These are phyloP conservation scores for Orthonevra nobilis DNA, from an alignment of 2,888 invertebrate species.

Conservation along the genomic window DNA sequence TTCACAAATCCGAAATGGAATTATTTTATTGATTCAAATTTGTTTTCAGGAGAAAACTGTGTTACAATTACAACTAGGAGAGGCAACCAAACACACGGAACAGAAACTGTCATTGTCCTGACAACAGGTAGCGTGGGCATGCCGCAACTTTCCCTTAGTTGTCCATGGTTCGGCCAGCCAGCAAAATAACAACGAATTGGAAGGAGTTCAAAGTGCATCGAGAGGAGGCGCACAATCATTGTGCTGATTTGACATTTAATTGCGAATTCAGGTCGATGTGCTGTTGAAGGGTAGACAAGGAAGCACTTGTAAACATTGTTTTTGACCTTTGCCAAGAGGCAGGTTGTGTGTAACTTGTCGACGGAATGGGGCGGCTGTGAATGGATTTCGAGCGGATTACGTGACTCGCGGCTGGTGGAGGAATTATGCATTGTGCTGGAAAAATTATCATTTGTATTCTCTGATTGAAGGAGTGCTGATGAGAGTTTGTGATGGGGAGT, in stretches of 20 bases:
- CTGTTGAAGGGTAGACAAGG: conserved; percentile 60
- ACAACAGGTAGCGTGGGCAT: conserved; percentile 58
- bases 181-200: too few relatives aligned
- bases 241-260: conserved; percentile 67
- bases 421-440: conserved; percentile 17
- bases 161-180: too few relatives aligned
- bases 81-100: too few relatives aligned
- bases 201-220: conserved; percentile 23
- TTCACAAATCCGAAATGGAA: conserved; percentile 18
- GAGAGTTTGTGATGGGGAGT: too few relatives aligned
- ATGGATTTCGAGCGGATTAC: not conserved
- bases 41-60: conserved; percentile 39
- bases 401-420: not conserved
- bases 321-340: conserved; percentile 49
- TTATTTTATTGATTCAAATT: conserved; percentile 57
- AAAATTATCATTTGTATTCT: conserved; percentile 26
- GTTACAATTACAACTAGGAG: too few relatives aligned
- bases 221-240: conserved; percentile 50
- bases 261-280: conserved; percentile 62
- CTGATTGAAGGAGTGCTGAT: too few relatives aligned
- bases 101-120: conserved; percentile 18
- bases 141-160: not conserved
- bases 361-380: conserved; percentile 21
- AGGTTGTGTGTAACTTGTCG: conserved; percentile 38
- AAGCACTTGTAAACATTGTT: conserved; percentile 53